Base-by-base conservation (phyloP, 2,888 invertebrate genomes). In the Ennomos erosarius region DNA sequence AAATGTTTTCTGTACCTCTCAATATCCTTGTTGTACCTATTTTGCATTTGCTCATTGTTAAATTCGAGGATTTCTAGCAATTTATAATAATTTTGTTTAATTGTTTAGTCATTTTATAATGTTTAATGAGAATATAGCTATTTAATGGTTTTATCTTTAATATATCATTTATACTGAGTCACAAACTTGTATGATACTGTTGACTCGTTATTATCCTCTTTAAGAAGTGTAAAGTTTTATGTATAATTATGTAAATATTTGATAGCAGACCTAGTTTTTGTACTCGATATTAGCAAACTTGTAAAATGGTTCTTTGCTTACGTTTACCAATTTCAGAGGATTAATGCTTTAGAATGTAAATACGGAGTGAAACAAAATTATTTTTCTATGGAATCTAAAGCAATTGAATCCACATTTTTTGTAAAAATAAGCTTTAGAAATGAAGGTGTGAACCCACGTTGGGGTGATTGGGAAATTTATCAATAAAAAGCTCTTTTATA, bases 231-330 rank as follows among this genome's bases (percentile, higher is more conserved):
- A 70, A 78, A 76, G 77, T 78, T 80, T 68, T 76, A 71, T 81
- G 76, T 81, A 82, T 89, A 85, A 79, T 79, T 80, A 82, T 87
- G 90, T 87, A 85, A 85, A 87, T 87, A 89, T 75, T 71, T 76
- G 72, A 74, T 75, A 82, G 78, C 74, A 62, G 70, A 77, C 76
- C 36, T 74, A 73, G 80, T 82, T 88, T 86, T 88, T 87, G 78
- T 88, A 88, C 81, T 80, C 76, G 72, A 76, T 73, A 74, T 79
- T 84, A 79, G 72, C 70, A 75, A 61, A 62, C 71, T 67, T 71
- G 69, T 50, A 65, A 35, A 43, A 50, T 38, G 34, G 26, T 54
- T 73, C 67, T 69, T 69, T 59, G 60, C 54, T 46, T 58, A 45
- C 40, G 42, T 54, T 54, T 57, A 48, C 59, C 55, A 53, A 48